These are phyloP conservation scores for Rhamphomyia laevipes DNA, from an alignment of 2,888 invertebrate genomes.

Conservation along the genomic window DNA sequence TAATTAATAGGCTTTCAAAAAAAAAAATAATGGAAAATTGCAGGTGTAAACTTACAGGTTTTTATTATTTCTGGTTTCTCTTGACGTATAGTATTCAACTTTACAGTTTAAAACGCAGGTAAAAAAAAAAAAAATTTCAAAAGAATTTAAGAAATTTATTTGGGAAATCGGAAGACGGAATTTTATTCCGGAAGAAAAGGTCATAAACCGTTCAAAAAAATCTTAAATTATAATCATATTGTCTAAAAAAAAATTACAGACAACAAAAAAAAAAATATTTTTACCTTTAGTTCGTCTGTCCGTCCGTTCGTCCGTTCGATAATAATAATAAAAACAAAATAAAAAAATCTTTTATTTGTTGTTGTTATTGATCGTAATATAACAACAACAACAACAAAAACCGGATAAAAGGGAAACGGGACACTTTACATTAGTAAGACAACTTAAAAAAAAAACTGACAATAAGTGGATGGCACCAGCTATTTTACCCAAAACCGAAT, in stretches of 20 bases:
- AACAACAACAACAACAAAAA: too few relatives aligned
- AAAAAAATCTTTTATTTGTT: too few relatives aligned
- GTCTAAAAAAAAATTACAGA: neutral
- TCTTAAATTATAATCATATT: neutral
- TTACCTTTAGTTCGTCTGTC: neutral
- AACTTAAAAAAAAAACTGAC: too few relatives aligned
- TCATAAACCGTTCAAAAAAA: conserved; percentile 1
- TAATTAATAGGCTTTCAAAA: neutral
- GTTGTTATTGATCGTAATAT: too few relatives aligned
- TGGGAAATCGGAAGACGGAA: neutral
- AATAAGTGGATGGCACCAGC: too few relatives aligned
- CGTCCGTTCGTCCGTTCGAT: conserved; percentile 1
- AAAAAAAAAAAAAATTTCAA: too few relatives aligned
- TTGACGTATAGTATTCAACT: neutral
- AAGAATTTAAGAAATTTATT: too few relatives aligned
- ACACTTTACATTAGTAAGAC: too few relatives aligned
- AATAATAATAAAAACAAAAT: neutral
- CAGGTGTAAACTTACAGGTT: neutral
- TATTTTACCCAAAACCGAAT: too few relatives aligned
- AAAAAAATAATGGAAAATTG: neutral
- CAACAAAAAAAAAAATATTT: neutral
- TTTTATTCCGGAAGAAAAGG: conserved; percentile 1
- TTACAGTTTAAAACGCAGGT: too few relatives aligned
- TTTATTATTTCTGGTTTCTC: neutral
- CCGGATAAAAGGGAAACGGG: too few relatives aligned